Base-by-base conservation (phyloP, 1,140 invertebrate species). In the Brachionus koreanus region DNA sequence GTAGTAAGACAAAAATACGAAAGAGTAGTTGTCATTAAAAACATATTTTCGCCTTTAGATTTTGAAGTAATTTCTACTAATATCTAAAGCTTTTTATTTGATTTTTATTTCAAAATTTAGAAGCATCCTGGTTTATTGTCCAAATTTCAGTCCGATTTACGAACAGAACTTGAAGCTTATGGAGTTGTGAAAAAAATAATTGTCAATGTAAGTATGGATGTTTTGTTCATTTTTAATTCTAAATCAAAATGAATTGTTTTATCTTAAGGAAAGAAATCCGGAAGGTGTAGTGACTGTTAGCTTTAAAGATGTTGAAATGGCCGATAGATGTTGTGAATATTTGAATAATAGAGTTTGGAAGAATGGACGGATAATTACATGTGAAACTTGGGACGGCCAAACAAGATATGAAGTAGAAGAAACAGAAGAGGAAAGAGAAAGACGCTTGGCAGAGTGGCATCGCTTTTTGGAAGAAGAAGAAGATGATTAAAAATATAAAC, bases 1-100 rank as follows among this genome's bases (percentile, higher is more conserved):
- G 37, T 82, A n/a, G 61, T 82, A 25, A 16, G 79, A 43, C 79
- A 82, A 49, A 82, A 82, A 37, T 39, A 82, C 43, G 79, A 82
- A 82, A 82, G 23, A 69, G 57, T 82, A 52, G 61, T 82, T 19
- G 79, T 82, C 33, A 82, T 82, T 16, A 67, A 82, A 82, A 82
- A 82, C 19, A 65, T 82, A 46, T 82, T 82, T 67, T 35, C 49
- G 7, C 76, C 76, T 10, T 61, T 33, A 16, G 76, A 79, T 61
- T 61, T 79, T 37, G 23, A 61, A 12, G 76, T 79, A 79, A 13
- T 39, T 61, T 6, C 16, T 63, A 9, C 9, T 42, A 6, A 5
- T 12, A 74, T 52, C 1, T 37, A 63, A 12, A 39, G 2, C 16
- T 61, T 61, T 61, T 23, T 37, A 23, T 29, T 29, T 3, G 9